Evolutionary conservation across 37 sponge, comb jelly and placozoan species (phyloP).

Genomic region (Geodia barretti): DNA sequence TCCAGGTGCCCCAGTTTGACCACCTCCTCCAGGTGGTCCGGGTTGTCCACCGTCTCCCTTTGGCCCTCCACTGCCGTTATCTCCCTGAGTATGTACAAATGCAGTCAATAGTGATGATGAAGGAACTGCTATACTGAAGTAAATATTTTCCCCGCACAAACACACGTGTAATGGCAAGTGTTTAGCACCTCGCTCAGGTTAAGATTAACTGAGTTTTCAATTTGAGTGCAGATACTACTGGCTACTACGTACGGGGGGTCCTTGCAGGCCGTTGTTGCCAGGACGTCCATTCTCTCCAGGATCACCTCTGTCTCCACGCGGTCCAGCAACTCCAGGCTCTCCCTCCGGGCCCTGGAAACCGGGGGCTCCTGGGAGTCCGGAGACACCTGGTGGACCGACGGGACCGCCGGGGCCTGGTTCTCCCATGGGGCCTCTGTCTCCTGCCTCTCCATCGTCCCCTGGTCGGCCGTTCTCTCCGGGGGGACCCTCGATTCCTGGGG

Average conservation of each 20-base stretch:
- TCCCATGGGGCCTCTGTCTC: neutral
- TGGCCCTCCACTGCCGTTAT: constrained; percentile 2
- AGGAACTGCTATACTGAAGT: no score
- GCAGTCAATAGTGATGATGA: no score
- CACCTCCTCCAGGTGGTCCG: constrained; percentile 17
- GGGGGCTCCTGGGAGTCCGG: neutral
- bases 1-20: constrained; percentile 29
- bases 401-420: neutral
- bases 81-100: no score
- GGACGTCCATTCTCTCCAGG: neutral
- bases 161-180: no score
- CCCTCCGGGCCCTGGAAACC: neutral
- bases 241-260: neutral
- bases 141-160: no score
- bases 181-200: no score
- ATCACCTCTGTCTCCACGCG: neutral
- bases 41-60: constrained; percentile 13
- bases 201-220: no score
- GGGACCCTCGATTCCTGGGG: constrained; percentile 15
- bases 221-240: no score
- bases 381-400: neutral
- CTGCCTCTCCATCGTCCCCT: constrained; percentile 25
- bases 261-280: neutral
- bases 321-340: constrained; percentile 1
- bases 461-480: neutral